Evolutionary conservation across 2,888 invertebrate genomes (phyloP).

Genomic region (Lycia hirtaria): DNA sequence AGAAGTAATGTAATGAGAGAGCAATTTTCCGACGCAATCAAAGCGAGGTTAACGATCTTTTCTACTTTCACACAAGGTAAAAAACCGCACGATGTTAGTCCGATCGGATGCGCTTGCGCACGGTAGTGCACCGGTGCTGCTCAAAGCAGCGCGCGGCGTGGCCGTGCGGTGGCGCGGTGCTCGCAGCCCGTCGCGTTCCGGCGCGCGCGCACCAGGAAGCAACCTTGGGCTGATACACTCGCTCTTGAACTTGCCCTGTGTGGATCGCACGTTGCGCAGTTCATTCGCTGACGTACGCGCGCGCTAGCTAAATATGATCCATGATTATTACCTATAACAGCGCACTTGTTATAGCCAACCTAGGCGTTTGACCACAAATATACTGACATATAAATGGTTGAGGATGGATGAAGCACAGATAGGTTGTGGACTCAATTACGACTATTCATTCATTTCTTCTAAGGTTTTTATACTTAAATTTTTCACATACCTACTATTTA

Average conservation of each 20-base stretch:
- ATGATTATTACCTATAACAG: background rate
- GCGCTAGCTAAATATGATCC: conserved; percentile 4
- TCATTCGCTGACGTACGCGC: conserved; percentile 31
- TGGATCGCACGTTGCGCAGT: conserved; percentile 46
- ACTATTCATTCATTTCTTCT: too few species aligned
- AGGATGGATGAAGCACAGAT: too few species aligned
- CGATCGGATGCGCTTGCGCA: conserved; percentile 35
- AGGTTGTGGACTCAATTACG: too few species aligned
- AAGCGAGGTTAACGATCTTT: conserved; percentile 43
- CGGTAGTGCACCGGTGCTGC: conserved; percentile 21
- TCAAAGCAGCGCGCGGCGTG: too few species aligned
- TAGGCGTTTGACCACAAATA: too few species aligned
- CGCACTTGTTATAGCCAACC: background rate
- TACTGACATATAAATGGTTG: too few species aligned
- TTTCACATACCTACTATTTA: too few species aligned
- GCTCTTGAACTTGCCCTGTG: conserved; percentile 80
- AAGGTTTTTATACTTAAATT: too few species aligned
- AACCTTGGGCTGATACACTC: conserved; percentile 71
- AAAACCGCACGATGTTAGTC: conserved; percentile 21
- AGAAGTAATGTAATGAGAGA: conserved; percentile 23
- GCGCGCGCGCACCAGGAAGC: conserved; percentile 76
- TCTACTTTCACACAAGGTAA: conserved; percentile 43
- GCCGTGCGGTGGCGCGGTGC: conserved; percentile 39
- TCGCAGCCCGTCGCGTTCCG: conserved; percentile 51
- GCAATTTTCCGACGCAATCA: conserved; percentile 33